These are phyloP conservation scores for Halictus quadricinctus DNA, from an alignment of 2,888 invertebrate species.

Conservation along the genomic window DNA sequence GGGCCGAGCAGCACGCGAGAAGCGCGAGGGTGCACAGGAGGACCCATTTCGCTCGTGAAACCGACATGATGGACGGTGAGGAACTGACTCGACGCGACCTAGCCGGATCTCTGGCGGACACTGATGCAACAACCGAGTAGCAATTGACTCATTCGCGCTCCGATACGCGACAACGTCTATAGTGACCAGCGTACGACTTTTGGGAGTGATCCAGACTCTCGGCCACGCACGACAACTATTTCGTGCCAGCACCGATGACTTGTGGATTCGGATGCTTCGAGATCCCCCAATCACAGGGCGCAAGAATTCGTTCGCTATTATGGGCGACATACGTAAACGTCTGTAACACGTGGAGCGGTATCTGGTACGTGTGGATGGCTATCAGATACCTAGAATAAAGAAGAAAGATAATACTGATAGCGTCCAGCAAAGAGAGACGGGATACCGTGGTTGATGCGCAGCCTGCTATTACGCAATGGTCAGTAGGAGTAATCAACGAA, in stretches of 20 bases:
- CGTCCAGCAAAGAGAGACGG: not conserved
- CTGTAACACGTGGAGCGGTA: not conserved
- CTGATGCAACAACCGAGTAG: not conserved
- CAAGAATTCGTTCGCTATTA: rapidly evolving
- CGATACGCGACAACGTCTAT: not conserved
- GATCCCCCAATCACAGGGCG: not conserved
- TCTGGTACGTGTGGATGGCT: not conserved
- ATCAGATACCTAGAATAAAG: not conserved
- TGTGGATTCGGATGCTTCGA: not conserved
- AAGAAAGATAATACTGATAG: not conserved
- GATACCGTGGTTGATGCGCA: not conserved
- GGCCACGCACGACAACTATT: not conserved
- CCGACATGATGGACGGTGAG: not conserved
- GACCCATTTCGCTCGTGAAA: not conserved
- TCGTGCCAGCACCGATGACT: not conserved
- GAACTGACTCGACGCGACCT: not conserved
- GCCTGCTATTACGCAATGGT: not conserved
- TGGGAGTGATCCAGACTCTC: not conserved
- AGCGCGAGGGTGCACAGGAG: not conserved
- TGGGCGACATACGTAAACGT: rapidly evolving
- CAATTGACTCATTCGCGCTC: not conserved
- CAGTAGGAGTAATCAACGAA: not conserved
- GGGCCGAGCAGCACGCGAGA: not conserved
- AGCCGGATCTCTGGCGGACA: not conserved
- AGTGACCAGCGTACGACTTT: rapidly evolving